phyloP scores from a whole-genome alignment of 2,113 vertebrate genomes.

The Tachysurus vachellii region DNA sequence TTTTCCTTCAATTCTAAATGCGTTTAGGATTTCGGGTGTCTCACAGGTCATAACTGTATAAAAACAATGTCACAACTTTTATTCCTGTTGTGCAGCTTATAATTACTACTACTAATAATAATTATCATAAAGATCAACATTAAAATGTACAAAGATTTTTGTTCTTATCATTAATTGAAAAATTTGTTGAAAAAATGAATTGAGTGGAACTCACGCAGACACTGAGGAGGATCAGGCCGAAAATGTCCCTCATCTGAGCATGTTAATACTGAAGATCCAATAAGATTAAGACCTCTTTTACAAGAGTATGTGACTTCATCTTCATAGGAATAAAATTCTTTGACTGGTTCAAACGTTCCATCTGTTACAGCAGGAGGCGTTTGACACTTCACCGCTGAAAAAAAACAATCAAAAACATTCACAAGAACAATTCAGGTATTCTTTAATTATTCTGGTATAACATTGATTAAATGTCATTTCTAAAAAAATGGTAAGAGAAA shows the following conservation, averaged over 20 bases:
- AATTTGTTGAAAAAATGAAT: not conserved
- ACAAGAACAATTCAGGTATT: too few relatives aligned
- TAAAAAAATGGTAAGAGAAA: too few relatives aligned
- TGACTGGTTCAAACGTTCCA: too few relatives aligned
- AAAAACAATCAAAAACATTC: too few relatives aligned
- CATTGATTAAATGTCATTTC: too few relatives aligned
- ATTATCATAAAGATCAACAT: not conserved
- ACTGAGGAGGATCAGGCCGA: slow-evolving; percentile 26
- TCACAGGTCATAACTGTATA: slow-evolving; percentile 46
- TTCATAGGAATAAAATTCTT: not conserved
- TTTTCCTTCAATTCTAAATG: accelerated
- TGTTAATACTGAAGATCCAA: accelerated
- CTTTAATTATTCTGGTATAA: too few relatives aligned
- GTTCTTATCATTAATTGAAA: not conserved
- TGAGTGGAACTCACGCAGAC: not conserved
- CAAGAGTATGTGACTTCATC: slow-evolving; percentile 20
- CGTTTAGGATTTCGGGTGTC: accelerated
- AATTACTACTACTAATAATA: too few relatives aligned
- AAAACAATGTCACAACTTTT: not conserved
- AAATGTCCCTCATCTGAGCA: slow-evolving; percentile 49
- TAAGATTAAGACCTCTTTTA: not conserved
- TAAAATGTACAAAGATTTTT: not conserved
- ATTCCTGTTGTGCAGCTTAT: not conserved
- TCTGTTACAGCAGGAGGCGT: too few relatives aligned
- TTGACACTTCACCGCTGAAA: too few relatives aligned